Evolutionary conservation across 2,888 invertebrate species (phyloP).

Genomic region (Scrobipalpa costella): DNA sequence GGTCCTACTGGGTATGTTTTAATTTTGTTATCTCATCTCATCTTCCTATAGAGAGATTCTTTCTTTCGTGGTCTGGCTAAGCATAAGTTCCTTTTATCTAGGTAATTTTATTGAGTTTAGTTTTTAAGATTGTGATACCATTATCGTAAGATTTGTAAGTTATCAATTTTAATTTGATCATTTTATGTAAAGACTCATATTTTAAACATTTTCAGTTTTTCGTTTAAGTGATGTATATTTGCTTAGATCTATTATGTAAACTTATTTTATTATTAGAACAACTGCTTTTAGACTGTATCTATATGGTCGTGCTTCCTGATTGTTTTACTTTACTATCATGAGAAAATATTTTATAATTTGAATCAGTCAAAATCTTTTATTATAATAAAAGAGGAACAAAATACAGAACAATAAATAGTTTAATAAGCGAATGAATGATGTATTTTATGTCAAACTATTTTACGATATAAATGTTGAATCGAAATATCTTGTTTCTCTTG

Average conservation of each 20-base stretch:
- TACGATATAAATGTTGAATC: conserved; percentile 69
- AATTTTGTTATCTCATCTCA: conserved; percentile 44
- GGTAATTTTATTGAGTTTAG: conserved; percentile 62
- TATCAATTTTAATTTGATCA: conserved; percentile 53
- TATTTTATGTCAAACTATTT: conserved; percentile 57
- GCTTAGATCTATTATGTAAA: conserved; percentile 57
- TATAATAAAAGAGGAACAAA: conserved; percentile 57
- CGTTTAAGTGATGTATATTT: conserved; percentile 56
- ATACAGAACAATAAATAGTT: conserved; percentile 66
- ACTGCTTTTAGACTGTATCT: conserved; percentile 45
- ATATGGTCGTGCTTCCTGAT: conserved; percentile 49
- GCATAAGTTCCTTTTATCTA: conserved; percentile 75
- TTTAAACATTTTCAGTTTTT: conserved; percentile 43
- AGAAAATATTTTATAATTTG: conserved; percentile 39
- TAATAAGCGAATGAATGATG: conserved; percentile 63
- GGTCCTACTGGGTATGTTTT: conserved; percentile 50
- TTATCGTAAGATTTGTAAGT: conserved; percentile 65
- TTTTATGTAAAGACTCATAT: conserved; percentile 53
- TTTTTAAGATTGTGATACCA: conserved; percentile 79
- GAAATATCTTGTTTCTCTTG: conserved; percentile 41
- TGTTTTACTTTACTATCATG: conserved; percentile 46
- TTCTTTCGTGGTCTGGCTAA: conserved; percentile 70
- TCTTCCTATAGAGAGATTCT: conserved; percentile 56
- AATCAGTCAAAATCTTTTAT: conserved; percentile 34
- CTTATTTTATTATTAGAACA: conserved; percentile 56